phyloP scores from a whole-genome alignment of 2,888 invertebrate species.

The Tenthredo scrophulariae region DNA sequence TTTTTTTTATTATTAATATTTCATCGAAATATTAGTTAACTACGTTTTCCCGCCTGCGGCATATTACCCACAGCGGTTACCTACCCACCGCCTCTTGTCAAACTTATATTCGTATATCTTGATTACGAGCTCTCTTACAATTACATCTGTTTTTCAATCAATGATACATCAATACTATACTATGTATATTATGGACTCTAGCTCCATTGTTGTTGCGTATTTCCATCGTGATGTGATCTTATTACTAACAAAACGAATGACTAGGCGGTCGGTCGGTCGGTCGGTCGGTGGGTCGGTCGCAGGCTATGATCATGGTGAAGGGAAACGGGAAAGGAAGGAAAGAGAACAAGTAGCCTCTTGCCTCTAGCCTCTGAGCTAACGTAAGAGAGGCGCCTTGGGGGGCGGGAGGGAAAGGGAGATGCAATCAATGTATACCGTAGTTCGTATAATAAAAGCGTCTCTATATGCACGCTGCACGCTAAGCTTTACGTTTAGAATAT shows the following conservation, averaged over 20 bases:
- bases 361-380: constrained; percentile 56
- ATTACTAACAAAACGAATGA: constrained; percentile 53
- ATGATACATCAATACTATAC: background rate
- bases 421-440: constrained; percentile 65
- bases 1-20: constrained; percentile 56
- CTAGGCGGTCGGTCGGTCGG: constrained; percentile 47
- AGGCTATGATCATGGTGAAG: constrained; percentile 30
- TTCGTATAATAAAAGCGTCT: constrained; percentile 47
- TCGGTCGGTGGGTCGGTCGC: constrained; percentile 55
- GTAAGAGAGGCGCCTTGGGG: constrained; percentile 35
- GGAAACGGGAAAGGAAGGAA: constrained; percentile 55
- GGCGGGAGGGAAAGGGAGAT: constrained; percentile 62
- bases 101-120: constrained; percentile 3
- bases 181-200: background rate
- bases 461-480: constrained; percentile 49
- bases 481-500: constrained; percentile 47
- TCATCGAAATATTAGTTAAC: constrained; percentile 56
- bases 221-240: constrained; percentile 49
- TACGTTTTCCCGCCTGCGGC: constrained; percentile 60
- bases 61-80: constrained; percentile 36
- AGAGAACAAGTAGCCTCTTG: constrained; percentile 62
- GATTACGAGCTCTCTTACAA: background rate
- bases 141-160: background rate
- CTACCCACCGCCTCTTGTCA: constrained; percentile 35
- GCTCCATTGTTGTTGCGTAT: constrained; percentile 38